A percentile compares a stretch with the other conserved stretches of the same genome.
These are phyloP conservation scores for Tipula unca DNA, from an alignment of 2,888 invertebrate genomes.

Conservation along the genomic window DNA sequence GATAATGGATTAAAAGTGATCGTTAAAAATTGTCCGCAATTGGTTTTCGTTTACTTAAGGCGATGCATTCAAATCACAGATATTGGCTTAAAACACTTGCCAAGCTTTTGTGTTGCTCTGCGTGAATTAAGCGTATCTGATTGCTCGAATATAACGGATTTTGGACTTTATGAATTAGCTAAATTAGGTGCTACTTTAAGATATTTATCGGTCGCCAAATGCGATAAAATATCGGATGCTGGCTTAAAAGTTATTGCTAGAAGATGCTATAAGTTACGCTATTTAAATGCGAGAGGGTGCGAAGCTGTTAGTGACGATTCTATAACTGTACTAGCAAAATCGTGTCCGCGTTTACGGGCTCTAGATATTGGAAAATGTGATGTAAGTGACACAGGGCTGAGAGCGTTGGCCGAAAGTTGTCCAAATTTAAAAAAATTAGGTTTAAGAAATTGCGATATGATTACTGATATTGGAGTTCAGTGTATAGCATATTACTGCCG, in stretches of 20 bases:
- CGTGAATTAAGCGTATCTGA: conserved; percentile 86
- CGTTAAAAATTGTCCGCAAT: conserved; percentile 77
- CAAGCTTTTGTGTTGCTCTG: conserved; percentile 75
- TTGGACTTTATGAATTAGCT: conserved; percentile 82
- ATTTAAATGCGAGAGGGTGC: conserved; percentile 85
- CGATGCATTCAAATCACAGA: conserved; percentile 83
- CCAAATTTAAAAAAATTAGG: conserved; percentile 86
- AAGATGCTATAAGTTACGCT: conserved; percentile 79
- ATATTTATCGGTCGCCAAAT: conserved; percentile 89
- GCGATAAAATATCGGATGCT: conserved; percentile 85
- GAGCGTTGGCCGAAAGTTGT: conserved; percentile 79
- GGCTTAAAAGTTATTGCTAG: conserved; percentile 80
- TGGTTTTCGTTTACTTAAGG: conserved; percentile 78
- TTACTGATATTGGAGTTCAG: conserved; percentile 82
- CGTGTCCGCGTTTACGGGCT: conserved; percentile 77
- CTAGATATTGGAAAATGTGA: conserved; percentile 90
- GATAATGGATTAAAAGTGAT: conserved; percentile 77
- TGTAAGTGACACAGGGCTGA: conserved; percentile 80
- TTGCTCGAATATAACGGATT: conserved; percentile 82
- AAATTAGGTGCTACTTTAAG: conserved; percentile 81
- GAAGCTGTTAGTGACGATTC: conserved; percentile 92
- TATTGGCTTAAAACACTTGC: conserved; percentile 80
- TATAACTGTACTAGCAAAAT: conserved; percentile 74
- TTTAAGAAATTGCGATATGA: conserved; percentile 80
- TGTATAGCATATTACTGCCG: conserved; percentile 84